Evolutionary conservation across 2,797 vertebrate species (phyloP).

Genomic region (Argyrosomus regius): DNA sequence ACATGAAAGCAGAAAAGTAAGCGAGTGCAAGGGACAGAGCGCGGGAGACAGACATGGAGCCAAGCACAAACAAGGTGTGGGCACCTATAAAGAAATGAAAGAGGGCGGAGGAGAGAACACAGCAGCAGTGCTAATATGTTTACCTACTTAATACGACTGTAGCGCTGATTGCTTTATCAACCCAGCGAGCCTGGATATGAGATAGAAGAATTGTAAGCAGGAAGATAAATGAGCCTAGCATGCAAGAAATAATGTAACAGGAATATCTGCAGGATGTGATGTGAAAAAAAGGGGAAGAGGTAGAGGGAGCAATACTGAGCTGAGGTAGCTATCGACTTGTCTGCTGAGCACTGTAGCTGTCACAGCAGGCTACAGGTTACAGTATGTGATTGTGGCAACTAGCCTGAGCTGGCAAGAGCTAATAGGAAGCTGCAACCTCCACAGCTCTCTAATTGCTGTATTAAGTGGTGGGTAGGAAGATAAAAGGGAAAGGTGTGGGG

Average conservation of each 20-base stretch:
- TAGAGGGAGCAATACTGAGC: conserved; percentile 11
- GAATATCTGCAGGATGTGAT: conserved; percentile 48
- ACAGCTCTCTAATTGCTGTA: conserved; percentile 78
- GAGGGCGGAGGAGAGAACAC: conserved; percentile 26
- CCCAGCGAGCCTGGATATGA: conserved; percentile 46
- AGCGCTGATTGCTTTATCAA: conserved; percentile 74
- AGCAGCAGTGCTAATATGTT: conserved; percentile 65
- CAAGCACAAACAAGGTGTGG: conserved; percentile 51
- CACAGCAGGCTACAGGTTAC: conserved; percentile 60
- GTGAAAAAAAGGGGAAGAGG: conserved; percentile 44
- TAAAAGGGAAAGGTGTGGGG: conserved; percentile 77
- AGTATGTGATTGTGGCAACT: conserved; percentile 56
- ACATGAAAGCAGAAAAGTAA: conserved; percentile 62
- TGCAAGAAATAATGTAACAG: conserved; percentile 46
- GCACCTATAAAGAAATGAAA: conserved; percentile 47
- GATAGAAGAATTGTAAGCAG: conserved; percentile 36
- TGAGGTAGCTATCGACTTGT: conserved; percentile 25
- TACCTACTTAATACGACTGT: conserved; percentile 68
- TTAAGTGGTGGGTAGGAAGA: conserved; percentile 79
- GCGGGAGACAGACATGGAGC: conserved; percentile 21
- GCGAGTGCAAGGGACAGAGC: conserved; percentile 40
- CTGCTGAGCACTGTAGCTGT: conserved; percentile 43
- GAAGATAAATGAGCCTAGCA: conserved; percentile 61
- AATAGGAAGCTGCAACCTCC: conserved; percentile 72
- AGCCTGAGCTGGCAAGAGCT: conserved; percentile 65